These are phyloP conservation scores for Polypedilum pembai DNA, from an alignment of 1,140 invertebrate species.

Conservation along the genomic window DNA sequence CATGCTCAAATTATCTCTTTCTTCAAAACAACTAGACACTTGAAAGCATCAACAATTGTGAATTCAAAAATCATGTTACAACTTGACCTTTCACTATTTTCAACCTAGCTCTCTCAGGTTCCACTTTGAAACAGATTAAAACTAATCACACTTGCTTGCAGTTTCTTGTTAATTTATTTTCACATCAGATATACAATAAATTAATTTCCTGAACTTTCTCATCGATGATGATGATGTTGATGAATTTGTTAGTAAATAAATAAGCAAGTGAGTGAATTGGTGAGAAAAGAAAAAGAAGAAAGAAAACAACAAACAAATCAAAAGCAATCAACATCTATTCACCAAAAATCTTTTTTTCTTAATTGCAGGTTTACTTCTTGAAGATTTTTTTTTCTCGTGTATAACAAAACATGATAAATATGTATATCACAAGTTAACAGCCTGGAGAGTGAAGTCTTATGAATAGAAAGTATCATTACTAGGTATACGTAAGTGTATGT, in stretches of 20 bases:
- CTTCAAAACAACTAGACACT: too few species aligned
- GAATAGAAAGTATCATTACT: conserved; percentile 13
- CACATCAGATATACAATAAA: neutral
- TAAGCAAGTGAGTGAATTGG: neutral
- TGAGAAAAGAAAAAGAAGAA: neutral
- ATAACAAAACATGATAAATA: conserved; percentile 6
- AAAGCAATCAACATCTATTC: conserved; percentile 18
- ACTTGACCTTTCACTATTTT: neutral
- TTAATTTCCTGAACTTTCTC: conserved; percentile 13
- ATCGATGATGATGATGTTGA: neutral
- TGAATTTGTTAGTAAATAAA: neutral
- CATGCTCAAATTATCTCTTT: too few species aligned
- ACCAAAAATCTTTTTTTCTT: neutral
- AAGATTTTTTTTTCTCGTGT: neutral
- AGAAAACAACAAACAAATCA: conserved; percentile 7
- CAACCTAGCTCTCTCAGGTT: neutral
- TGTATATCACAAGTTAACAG: conserved; percentile 18
- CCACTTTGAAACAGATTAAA: conserved; percentile 1
- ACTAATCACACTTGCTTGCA: neutral
- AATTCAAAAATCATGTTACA: neutral
- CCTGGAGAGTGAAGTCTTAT: neutral
- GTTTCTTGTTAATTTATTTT: too few species aligned
- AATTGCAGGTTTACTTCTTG: conserved; percentile 3
- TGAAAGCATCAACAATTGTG: too few species aligned
- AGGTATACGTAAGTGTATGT: neutral